Evolutionary conservation across 2,113 vertebrate genomes (phyloP).

Genomic region (Phrynosoma platyrhinos): DNA sequence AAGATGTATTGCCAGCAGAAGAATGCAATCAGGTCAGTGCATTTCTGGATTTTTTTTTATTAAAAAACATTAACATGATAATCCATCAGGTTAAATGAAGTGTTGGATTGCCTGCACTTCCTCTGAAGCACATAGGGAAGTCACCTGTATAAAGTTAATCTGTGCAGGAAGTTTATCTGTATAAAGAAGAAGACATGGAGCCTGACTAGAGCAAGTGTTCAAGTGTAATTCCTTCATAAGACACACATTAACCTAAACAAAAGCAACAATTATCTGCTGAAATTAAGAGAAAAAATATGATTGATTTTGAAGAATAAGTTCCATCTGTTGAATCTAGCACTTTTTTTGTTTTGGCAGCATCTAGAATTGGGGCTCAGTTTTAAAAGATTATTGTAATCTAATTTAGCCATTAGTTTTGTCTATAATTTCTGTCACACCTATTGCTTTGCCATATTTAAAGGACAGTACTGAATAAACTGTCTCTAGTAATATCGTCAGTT

Average conservation of each 20-base stretch:
- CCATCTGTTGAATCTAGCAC: neutral
- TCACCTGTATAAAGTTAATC: no score
- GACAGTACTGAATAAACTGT: neutral
- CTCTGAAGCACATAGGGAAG: neutral
- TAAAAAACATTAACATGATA: no score
- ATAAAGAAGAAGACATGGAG: neutral
- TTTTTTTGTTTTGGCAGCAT: neutral
- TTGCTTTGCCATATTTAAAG: neutral
- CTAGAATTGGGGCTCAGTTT: constrained; percentile 4
- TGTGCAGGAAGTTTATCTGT: neutral
- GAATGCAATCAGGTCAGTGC: constrained; percentile 83
- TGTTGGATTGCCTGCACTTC: neutral
- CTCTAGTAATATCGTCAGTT: neutral
- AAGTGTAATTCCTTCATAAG: neutral
- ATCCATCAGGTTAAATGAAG: neutral
- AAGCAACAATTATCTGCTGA: neutral
- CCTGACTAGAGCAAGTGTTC: no score
- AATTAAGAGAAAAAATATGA: constrained; percentile 9
- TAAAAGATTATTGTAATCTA: neutral
- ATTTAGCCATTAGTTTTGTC: neutral
- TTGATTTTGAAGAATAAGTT: neutral
- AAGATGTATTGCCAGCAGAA: constrained; percentile 68
- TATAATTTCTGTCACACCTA: neutral
- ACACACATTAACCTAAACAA: neutral
- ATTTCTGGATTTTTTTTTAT: constrained; percentile 11